A percentile compares a stretch with the other conserved stretches of the same genome.
Evolutionary conservation across 2,113 vertebrate genomes (phyloP).

Genomic region (Corythoichthys haematopterus): DNA sequence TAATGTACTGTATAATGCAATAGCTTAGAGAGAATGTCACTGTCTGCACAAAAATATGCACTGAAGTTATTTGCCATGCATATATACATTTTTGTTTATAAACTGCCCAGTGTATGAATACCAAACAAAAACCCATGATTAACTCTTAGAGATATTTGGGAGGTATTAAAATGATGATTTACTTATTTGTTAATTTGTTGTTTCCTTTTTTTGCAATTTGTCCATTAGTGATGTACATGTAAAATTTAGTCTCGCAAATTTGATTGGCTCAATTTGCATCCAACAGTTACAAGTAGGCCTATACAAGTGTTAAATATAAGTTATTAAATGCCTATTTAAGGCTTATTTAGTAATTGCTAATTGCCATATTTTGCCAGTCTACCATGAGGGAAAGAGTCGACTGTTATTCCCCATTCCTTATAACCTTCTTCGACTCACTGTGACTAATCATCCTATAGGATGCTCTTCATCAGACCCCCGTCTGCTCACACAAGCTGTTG

Average conservation of each 20-base stretch:
- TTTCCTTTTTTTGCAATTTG: neutral
- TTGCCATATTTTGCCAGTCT: constrained; percentile 35
- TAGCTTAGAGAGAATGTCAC: neutral
- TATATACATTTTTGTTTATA: too few relatives aligned
- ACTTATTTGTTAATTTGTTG: too few relatives aligned
- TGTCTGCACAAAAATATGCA: neutral
- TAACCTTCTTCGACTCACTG: constrained; percentile 51
- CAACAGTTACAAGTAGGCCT: neutral
- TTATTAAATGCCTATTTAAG: neutral
- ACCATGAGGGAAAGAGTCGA: constrained; percentile 13
- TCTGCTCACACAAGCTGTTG: constrained; percentile 69
- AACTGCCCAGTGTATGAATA: too few relatives aligned
- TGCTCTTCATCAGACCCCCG: constrained; percentile 59
- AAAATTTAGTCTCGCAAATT: neutral
- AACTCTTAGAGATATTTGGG: neutral
- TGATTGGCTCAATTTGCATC: neutral
- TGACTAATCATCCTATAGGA: constrained; percentile 62
- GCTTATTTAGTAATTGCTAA: neutral
- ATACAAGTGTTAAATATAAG: neutral
- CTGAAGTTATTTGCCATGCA: neutral
- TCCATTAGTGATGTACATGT: neutral
- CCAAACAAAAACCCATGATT: neutral
- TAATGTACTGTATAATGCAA: neutral
- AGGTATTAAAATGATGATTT: neutral
- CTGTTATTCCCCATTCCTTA: constrained; percentile 36